Evolutionary conservation across 2,888 invertebrate species (phyloP).

Genomic region (Prosapia bicincta): DNA sequence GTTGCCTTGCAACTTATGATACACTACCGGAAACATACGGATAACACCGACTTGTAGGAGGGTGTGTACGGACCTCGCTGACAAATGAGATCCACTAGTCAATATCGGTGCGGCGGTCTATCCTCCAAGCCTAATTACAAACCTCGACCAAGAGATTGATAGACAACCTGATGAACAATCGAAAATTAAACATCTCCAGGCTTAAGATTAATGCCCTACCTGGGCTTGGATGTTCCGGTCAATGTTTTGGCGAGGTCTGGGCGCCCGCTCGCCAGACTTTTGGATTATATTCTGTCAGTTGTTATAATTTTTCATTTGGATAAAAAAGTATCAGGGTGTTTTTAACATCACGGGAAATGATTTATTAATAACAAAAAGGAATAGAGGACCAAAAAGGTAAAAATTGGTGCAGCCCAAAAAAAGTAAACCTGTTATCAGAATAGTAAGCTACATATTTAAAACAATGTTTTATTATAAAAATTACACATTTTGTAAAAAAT

Average conservation of each 20-base stretch:
- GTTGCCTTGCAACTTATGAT: not conserved
- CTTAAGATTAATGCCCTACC: not conserved
- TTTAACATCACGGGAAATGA: no score
- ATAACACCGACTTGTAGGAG: not conserved
- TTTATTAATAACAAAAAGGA: no score
- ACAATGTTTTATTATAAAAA: no score
- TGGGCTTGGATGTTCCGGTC: not conserved
- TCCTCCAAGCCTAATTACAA: slow-evolving; percentile 12
- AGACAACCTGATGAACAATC: slow-evolving; percentile 12
- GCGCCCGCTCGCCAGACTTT: not conserved
- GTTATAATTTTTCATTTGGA: no score
- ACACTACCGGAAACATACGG: not conserved
- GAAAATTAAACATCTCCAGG: not conserved
- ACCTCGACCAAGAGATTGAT: slow-evolving; percentile 13
- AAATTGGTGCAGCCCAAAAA: no score
- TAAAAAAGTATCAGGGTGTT: no score
- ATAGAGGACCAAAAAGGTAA: no score
- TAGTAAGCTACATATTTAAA: no score
- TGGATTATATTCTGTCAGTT: no score
- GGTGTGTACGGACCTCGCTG: not conserved
- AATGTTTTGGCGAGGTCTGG: not conserved
- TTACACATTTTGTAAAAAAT: no score
- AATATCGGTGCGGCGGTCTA: not conserved
- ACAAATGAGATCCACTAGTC: not conserved
- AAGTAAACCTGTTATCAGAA: no score